Conservation (phyloP, 2,113 vertebrate species). For the Myotis davidii region DNA sequence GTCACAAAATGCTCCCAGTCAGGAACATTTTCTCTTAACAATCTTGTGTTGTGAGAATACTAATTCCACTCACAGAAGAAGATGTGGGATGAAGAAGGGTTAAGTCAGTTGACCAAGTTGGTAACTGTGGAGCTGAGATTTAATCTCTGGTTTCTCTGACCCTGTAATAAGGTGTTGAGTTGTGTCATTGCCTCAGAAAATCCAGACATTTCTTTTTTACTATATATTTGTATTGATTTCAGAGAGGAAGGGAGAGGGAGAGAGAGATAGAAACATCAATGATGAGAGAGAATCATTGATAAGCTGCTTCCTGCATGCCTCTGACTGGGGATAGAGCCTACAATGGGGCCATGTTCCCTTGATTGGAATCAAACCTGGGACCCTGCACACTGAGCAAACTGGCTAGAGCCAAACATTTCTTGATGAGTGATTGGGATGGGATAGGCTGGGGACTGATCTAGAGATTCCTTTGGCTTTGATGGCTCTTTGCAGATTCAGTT, state of each 20-base stretch:
- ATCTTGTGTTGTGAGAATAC: too few species aligned
- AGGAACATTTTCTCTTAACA: background rate
- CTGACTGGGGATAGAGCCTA: too few species aligned
- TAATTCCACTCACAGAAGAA: background rate
- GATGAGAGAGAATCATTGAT: too few species aligned
- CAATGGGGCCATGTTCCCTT: too few species aligned
- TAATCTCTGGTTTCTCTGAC: background rate
- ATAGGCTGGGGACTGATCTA: background rate
- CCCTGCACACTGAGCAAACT: too few species aligned
- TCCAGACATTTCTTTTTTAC: background rate
- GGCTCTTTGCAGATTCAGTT: background rate
- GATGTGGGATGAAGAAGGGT: background rate
- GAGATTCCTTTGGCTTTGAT: background rate
- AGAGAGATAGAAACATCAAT: too few species aligned
- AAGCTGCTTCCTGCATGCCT: too few species aligned
- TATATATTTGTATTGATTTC: too few species aligned
- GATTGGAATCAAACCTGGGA: too few species aligned
- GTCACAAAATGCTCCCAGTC: background rate
- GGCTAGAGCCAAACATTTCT: too few species aligned
- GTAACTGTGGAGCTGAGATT: background rate
- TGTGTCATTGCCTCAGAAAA: background rate
- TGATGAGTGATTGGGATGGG: background rate
- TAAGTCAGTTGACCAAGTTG: background rate
- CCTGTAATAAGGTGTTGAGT: background rate
- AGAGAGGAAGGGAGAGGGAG: too few species aligned